Base-by-base conservation (phyloP, 2,888 invertebrate genomes). In the Pediacus dermestoides region DNA sequence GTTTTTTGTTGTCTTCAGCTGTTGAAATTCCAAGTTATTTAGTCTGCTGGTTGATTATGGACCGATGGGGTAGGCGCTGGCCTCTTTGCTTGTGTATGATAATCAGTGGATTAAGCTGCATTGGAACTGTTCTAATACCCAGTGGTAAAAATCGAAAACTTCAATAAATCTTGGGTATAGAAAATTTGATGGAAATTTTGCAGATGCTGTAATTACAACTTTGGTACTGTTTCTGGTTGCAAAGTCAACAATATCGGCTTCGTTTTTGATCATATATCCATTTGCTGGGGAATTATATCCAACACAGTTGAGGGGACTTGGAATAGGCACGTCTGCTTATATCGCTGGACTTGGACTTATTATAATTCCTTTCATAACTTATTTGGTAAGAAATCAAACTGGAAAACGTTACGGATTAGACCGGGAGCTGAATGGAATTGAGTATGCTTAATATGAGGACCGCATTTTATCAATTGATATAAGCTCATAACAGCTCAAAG, bases 281-380 rank as follows among this genome's bases (percentile, higher is more conserved):
- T 92, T 92, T 67, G 91, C 91, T 52, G 89, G 89, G 6, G 93
- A 93, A 71, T 67, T 93, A 12, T 92, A 92, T 69, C 93, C 93
- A 1, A 93, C 92, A 2, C 88, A 88, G 65, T 75, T 91, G 28
- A 76, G 93, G 54, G 92, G 92, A 2, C 75, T 92, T 37, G 93
- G 92, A 9, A 91, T 93, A 53, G 92, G 92, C 30, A 84, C 88
- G 35, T 91, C 91, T 1, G 89, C 91, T 9, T 92, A 93, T 64
- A 85, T 92, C 50, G 91, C 88, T 34, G 92, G 92, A 34, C 72
- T 90, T 46, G 93, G 92, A 22, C 74, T 92, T 28, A 86, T 90
- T 47, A 81, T 90, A 37, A 92, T 92, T 63, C 93, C 93, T 7
- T 91, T 91, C 68, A 82, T 92, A 44, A 91, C 88, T 35, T 91